These are phyloP conservation scores for Ctenodactylus gundi DNA, from an alignment of 2,113 vertebrate species.

Conservation along the genomic window DNA sequence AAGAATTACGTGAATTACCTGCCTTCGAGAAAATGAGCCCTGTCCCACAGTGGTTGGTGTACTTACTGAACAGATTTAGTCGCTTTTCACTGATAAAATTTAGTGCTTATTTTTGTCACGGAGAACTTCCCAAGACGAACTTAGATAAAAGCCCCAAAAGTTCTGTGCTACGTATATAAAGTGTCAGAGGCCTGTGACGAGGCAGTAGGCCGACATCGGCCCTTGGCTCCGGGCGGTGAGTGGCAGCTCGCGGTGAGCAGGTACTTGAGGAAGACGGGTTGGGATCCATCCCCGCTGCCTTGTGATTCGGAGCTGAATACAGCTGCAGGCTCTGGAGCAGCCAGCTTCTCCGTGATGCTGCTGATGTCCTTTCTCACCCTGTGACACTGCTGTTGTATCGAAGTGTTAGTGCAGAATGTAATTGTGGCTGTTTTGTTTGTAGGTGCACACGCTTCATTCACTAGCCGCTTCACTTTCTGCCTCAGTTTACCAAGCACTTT, in stretches of 20 bases:
- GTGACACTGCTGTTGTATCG: conserved; percentile 49
- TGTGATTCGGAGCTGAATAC: too few species aligned
- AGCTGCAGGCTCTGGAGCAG: neutral
- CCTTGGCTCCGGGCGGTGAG: too few species aligned
- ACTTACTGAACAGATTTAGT: conserved; percentile 20
- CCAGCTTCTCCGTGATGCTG: neutral
- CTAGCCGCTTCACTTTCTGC: conserved; percentile 97
- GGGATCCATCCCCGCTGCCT: too few species aligned
- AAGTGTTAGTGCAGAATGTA: conserved; percentile 55
- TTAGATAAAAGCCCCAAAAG: conserved; percentile 40
- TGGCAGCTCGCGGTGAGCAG: neutral
- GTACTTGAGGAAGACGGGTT: neutral
- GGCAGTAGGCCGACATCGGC: too few species aligned
- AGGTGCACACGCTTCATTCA: conserved; percentile 95
- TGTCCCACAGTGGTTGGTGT: conserved; percentile 55
- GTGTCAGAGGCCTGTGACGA: too few species aligned
- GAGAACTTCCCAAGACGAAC: neutral
- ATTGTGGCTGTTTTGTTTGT: conserved; percentile 77
- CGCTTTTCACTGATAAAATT: conserved; percentile 19
- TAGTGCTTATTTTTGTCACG: conserved; percentile 32
- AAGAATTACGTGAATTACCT: conserved; percentile 35
- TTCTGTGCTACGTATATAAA: too few species aligned
- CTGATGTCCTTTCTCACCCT: too few species aligned
- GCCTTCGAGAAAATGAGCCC: conserved; percentile 39
- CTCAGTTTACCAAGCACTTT: conserved; percentile 97